A percentile compares a stretch with the other conserved stretches of the same genome.
phyloP scores from a whole-genome alignment of 1,140 invertebrate genomes.

The Drosophila carrolli region DNA sequence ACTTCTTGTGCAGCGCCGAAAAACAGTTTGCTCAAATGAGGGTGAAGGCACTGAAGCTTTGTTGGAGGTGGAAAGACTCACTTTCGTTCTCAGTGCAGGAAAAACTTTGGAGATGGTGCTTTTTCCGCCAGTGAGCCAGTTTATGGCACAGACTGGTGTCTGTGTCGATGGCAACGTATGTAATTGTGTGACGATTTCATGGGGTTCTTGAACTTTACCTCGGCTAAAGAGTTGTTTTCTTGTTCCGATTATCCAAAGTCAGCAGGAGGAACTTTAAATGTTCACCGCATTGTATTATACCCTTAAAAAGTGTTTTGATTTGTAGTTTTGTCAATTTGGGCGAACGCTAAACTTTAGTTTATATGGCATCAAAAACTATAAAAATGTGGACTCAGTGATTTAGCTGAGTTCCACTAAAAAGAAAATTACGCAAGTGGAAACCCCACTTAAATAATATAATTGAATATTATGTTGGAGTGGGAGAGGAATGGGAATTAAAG shows the following conservation, averaged over 20 bases:
- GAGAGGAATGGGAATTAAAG: too few relatives aligned
- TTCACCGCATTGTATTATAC: slow-evolving; percentile 7
- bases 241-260: slow-evolving; percentile 24
- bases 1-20: slow-evolving; percentile 53
- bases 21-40: slow-evolving; percentile 24
- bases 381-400: too few relatives aligned
- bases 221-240: slow-evolving; percentile 51
- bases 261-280: slow-evolving; percentile 17
- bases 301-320: background rate
- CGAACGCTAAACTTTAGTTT: too few relatives aligned
- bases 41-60: background rate
- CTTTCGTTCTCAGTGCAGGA: slow-evolving; percentile 57
- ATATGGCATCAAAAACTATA: too few relatives aligned
- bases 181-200: slow-evolving; percentile 56
- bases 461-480: too few relatives aligned
- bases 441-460: too few relatives aligned
- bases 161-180: slow-evolving; percentile 39
- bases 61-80: slow-evolving; percentile 38
- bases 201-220: slow-evolving; percentile 74
- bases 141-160: slow-evolving; percentile 46
- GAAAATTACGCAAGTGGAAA: too few relatives aligned
- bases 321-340: background rate
- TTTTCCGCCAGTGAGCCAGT: slow-evolving; percentile 51
- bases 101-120: slow-evolving; percentile 33
- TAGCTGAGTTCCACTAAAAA: too few relatives aligned